phyloP scores from a whole-genome alignment of 1,140 invertebrate species.

The Oscheius sp. region DNA sequence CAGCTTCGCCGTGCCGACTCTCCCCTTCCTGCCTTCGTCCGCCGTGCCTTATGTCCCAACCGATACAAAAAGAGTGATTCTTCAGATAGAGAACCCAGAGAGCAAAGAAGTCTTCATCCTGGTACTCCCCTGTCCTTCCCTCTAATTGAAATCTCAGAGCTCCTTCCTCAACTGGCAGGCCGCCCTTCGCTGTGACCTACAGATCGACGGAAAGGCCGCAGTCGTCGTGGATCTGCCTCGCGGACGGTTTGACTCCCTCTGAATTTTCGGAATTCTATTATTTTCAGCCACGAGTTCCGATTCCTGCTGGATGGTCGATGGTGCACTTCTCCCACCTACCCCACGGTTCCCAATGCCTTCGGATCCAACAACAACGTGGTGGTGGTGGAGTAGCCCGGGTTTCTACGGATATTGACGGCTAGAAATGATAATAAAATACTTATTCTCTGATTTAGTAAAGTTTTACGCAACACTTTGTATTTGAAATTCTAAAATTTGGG shows the following conservation, averaged over 20 bases:
- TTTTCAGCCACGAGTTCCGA: conserved; percentile 44
- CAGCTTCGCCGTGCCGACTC: background rate
- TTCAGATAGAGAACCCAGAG: background rate
- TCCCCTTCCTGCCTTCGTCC: background rate
- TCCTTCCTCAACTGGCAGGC: conserved; percentile 56
- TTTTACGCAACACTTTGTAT: background rate
- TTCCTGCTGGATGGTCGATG: conserved; percentile 50
- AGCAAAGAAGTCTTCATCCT: conserved; percentile 5
- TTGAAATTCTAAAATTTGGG: background rate
- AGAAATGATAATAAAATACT: background rate
- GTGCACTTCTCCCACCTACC: conserved; percentile 43
- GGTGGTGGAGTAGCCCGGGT: conserved; percentile 34
- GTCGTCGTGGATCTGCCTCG: conserved; percentile 47
- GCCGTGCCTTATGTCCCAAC: background rate
- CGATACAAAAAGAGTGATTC: background rate
- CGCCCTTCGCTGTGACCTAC: conserved; percentile 43
- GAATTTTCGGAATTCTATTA: background rate
- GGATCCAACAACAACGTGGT: conserved; percentile 47
- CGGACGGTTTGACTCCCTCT: conserved; percentile 23
- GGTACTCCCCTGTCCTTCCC: background rate
- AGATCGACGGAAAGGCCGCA: conserved; percentile 33
- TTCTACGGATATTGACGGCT: background rate
- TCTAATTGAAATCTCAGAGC: conserved; percentile 38
- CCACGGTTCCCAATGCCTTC: conserved; percentile 41
- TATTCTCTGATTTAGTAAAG: background rate